Base-by-base conservation (phyloP, 1,140 invertebrate species). In the Lordiphosa mommai region DNA sequence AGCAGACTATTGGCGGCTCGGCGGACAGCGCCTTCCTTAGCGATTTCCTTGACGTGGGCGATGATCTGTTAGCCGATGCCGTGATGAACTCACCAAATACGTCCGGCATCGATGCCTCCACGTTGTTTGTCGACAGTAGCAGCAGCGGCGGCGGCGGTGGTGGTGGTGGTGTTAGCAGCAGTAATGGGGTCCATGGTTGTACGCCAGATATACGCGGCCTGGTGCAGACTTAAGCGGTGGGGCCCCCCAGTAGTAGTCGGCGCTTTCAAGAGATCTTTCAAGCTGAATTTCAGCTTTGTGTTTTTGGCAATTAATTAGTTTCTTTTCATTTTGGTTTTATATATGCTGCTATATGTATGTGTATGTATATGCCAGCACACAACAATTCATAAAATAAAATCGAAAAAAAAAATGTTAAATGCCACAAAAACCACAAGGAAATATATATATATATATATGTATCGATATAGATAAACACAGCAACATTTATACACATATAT, bases 1-100 rank as follows among this genome's bases (percentile, higher is more conserved):
- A 94, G 84, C 93, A 94, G 89, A 91, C 94, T 86, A 93, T 93
- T 37, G 92, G 92, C 59, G 91, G 92, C 57, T 91, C 92, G 5
- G 74, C 47, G 16, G 92, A 93, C 61, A 79, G 66, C 91, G 76
- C 72, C 44, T 87, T 88, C 46, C 68, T 87, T 44, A 82, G 56
- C 27, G 80, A 87, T 77, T 87, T 89, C 38, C 72, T 86, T 16
- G 87, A 87, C 57, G 87, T 72, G 8, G 61, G 76, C 58, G 84
- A 86, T 41, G 73, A 87, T 61, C 46, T 88, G 50, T 63, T 88
- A 9, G 72, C 69, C 38, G 73, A 85, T 37, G 77, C 76, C 17
- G 80, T 85, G 36, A 76, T 85, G 60, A 73, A 73, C 52, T 86
- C 87, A 12, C 73, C 87, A 33, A 77, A 86, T 43, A 79, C 76